phyloP scores from a whole-genome alignment of 2,113 vertebrate genomes.

The Corapipo altera region DNA sequence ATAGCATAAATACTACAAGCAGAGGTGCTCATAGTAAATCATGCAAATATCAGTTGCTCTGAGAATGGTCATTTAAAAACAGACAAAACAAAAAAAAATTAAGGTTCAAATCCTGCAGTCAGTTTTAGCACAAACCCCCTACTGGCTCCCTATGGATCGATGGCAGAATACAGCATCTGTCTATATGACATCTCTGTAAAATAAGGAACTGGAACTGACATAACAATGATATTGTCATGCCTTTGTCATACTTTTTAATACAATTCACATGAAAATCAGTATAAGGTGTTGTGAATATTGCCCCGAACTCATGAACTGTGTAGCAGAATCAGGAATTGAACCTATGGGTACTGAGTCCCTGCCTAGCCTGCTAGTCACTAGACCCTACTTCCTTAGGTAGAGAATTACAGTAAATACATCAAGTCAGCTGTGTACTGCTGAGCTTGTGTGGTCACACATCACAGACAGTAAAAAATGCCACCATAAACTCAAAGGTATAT shows the following conservation, averaged over 20 bases:
- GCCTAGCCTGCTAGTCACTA: background rate
- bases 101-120: background rate
- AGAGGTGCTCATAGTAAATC: background rate
- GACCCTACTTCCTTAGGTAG: background rate
- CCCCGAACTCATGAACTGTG: background rate
- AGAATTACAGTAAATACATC: background rate
- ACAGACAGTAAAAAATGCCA: background rate
- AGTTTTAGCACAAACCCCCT: background rate
- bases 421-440: background rate
- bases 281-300: background rate
- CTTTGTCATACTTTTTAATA: background rate
- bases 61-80: background rate
- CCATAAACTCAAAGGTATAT: background rate
- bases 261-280: background rate
- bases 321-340: background rate
- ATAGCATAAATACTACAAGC: background rate
- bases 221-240: background rate
- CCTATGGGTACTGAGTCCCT: background rate
- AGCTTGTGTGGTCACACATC: background rate
- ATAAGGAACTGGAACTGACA: background rate
- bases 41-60: accelerated
- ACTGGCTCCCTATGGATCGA: background rate
- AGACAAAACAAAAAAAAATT: background rate
- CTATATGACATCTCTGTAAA: background rate
- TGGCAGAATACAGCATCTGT: background rate